These are phyloP conservation scores for Ceratosolen fusciceps DNA, from an alignment of 1,140 invertebrate species.

Conservation along the genomic window DNA sequence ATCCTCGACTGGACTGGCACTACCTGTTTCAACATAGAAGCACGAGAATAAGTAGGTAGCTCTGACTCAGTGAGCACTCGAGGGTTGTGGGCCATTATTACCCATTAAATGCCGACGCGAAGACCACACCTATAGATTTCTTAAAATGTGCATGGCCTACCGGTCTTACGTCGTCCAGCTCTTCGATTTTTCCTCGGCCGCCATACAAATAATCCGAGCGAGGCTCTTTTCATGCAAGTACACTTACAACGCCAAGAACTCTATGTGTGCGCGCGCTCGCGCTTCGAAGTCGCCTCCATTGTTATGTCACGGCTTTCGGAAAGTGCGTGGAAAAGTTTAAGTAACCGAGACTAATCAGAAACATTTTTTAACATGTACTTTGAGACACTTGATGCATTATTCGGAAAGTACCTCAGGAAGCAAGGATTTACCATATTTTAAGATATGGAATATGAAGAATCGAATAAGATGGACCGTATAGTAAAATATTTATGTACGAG, in stretches of 20 bases:
- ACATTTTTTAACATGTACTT: not conserved
- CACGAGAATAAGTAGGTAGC: not conserved
- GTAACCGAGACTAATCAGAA: not conserved
- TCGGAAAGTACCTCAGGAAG: too few relatives aligned
- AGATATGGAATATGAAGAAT: too few relatives aligned
- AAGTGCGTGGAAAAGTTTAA: not conserved
- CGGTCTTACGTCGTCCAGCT: slow-evolving; percentile 29
- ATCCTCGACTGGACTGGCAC: slow-evolving; percentile 50
- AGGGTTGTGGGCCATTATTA: slow-evolving; percentile 47
- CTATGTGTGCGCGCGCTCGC: not conserved
- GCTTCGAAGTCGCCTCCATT: not conserved
- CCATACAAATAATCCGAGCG: not conserved
- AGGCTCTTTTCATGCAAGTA: not conserved
- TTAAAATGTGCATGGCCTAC: not conserved
- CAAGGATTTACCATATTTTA: not conserved
- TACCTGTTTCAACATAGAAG: slow-evolving; percentile 12
- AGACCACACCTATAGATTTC: slow-evolving; percentile 53
- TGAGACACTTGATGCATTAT: too few relatives aligned
- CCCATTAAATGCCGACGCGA: slow-evolving; percentile 46
- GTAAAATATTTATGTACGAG: too few relatives aligned
- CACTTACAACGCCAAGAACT: not conserved
- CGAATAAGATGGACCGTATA: too few relatives aligned
- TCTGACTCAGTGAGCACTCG: slow-evolving; percentile 4
- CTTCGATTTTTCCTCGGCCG: not conserved
- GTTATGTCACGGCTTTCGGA: not conserved